Base-by-base conservation (phyloP, 2,113 vertebrate species). In the Tachycineta bicolor region DNA sequence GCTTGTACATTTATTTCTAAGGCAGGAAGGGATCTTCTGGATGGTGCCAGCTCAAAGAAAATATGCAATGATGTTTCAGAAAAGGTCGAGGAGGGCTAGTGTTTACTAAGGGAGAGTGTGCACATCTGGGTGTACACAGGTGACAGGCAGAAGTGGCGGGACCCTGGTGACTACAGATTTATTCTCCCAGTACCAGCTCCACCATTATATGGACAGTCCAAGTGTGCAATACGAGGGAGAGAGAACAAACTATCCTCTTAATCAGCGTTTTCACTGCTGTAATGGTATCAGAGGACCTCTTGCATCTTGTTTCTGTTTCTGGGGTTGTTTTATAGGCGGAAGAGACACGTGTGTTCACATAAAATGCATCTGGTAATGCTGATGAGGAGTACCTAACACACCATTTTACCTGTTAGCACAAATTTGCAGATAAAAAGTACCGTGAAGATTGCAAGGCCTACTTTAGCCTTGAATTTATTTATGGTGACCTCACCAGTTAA, bases 101-200 rank as follows among this genome's bases (percentile, higher is more conserved):
- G 23, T 62, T 1, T 29, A 15, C 0, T 1, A 14, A 28, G 29
- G 17, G 62, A n/a, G 29, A 60, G 14, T 5, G 4, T 13, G 3
- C 24, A 68, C 19, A 10, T 41, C 16, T 71, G 39, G 5, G 10
- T 17, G 22, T 39, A 26, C 6, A 9, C 6, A 33, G 21, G 11
- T 69, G 53, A 15, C 26, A 68, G 52, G 20, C 12, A 37, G 8
- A 20, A 71, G 8, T 22, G 24, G 10, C 60, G 75, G 1, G 4
- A 46, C 21, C 3, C 11, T 6, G 5, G 9, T 34, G n/a, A 29
- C 60, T 25, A 3, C 6, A 34, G 70, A 34, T 56, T 47, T 34
- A 12, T 56, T 83, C 41, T 82, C 31, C 60, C 18, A 37, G 7
- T 44, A 46, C 11, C 16, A 64, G 15, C 22, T 74, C 20, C 52